Evolutionary conservation across 2,888 invertebrate species (phyloP), one percentile per base, ranked within the genome.

Genomic region (Pollenia angustigena): DNA sequence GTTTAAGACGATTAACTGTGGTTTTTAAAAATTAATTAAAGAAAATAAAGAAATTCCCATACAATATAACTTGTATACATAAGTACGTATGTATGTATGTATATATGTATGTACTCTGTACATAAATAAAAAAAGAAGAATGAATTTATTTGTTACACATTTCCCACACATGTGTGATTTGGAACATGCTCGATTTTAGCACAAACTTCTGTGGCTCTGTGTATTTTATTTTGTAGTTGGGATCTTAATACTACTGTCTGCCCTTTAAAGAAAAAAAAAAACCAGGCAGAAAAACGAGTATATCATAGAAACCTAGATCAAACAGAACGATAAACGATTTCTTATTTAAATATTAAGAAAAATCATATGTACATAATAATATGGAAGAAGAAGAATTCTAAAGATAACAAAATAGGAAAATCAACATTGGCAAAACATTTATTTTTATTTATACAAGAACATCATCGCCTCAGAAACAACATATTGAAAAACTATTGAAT

Each of bases 321-420:
- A 64, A 76, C 58, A 75, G 32, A 71, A 75, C 62, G 75, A 86
- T 83, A 83, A 80, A 86, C 64, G 76, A 83, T 71, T 76, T 71
- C 46, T 80, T 83, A 80, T 79, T 58, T 71, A 83, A 83, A 86
- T 83, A 86, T 80, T 80, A 58, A 80, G 74, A 72, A 56, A 40
- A 71, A 69, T 44, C 74, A 50, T 60, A 78, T n/a, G 40, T 11
- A 9, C 1, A 60, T 32, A 48, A 48, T 56, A 78, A 23, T 16
- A 23, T 52, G 62, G 11, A 50, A 56, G 42, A 44, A 54, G 0
- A 56, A 64, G 16, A 62, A 40, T 14, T 54, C 14, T n/a, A 16
- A 2, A 62, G 68, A 64, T 75, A 85, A 84, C 44, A 52, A 81
- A 85, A n/a, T 64, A 50, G 40, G 60, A 74, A 72, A 68, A 60